A percentile compares a stretch with the other conserved stretches of the same genome.
Conservation (phyloP, 2,888 invertebrate species). For the Bibio marci region DNA sequence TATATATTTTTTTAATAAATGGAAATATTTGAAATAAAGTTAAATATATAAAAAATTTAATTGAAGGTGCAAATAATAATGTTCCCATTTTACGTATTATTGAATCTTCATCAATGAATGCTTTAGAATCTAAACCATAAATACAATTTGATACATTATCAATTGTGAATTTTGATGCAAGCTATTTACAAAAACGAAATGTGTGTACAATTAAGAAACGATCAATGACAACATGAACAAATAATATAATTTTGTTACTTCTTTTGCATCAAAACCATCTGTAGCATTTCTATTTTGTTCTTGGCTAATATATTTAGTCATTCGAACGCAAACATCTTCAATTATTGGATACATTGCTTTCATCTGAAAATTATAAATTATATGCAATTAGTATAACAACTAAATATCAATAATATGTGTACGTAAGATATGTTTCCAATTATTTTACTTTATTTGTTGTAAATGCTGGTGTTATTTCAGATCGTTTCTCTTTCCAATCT, state of each 20-base stretch:
- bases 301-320: neutral
- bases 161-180: constrained; percentile 4
- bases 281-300: neutral
- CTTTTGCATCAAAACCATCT: neutral
- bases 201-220: neutral
- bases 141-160: constrained; percentile 19
- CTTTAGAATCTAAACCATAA: constrained; percentile 21
- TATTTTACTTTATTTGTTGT: constrained; percentile 29
- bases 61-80: constrained; percentile 6
- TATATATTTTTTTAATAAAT: constrained; percentile 8
- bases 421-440: neutral
- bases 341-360: neutral
- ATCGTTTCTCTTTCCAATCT: constrained; percentile 32
- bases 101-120: constrained; percentile 11
- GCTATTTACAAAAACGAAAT: neutral
- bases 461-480: constrained; percentile 32
- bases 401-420: neutral
- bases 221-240: no score
- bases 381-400: no score
- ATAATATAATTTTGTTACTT: neutral
- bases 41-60: constrained; percentile 3
- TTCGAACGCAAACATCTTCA: neutral
- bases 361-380: neutral
- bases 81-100: constrained; percentile 8
- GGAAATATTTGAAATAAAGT: constrained; percentile 9